Percentiles rank a stretch among this genome's conserved stretches.
These are phyloP conservation scores for Cygnus atratus DNA, from an alignment of 2,113 vertebrate genomes.

Conservation along the genomic window DNA sequence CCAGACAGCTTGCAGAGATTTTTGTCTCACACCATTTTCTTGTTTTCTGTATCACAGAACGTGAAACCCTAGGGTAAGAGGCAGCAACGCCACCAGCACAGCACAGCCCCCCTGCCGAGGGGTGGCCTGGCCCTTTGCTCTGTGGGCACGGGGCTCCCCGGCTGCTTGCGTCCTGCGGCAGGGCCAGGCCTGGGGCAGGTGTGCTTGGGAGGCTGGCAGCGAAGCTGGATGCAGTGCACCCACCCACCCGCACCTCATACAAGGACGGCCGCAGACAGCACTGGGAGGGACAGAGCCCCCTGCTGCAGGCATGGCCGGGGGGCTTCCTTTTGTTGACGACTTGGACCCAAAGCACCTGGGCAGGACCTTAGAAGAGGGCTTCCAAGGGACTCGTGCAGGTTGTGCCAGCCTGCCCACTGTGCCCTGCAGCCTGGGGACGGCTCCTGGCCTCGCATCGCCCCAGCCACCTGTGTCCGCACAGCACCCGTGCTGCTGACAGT, in stretches of 20 bases:
- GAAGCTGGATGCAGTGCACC: too few relatives aligned
- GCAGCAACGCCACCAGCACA: too few relatives aligned
- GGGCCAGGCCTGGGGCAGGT: background rate
- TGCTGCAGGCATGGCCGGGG: background rate
- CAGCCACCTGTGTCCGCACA: too few relatives aligned
- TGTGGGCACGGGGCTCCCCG: too few relatives aligned
- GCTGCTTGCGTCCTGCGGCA: too few relatives aligned
- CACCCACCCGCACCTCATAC: too few relatives aligned
- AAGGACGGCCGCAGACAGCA: background rate
- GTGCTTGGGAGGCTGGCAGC: background rate
- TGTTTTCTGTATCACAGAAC: background rate
- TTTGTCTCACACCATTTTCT: too few relatives aligned
- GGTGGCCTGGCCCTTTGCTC: too few relatives aligned
- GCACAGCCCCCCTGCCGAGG: too few relatives aligned
- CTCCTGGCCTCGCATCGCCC: background rate
- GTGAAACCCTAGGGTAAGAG: background rate
- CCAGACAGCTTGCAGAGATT: too few relatives aligned
- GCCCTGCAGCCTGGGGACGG: background rate
- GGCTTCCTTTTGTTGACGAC: rapidly evolving
- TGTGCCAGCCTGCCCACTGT: background rate
- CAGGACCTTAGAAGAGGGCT: background rate
- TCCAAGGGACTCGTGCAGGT: background rate
- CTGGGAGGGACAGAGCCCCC: background rate
- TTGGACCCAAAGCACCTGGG: background rate
- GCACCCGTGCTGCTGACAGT: background rate